Base-by-base conservation (phyloP, 1,140 invertebrate genomes). In the Tetramorium parvispinum region DNA sequence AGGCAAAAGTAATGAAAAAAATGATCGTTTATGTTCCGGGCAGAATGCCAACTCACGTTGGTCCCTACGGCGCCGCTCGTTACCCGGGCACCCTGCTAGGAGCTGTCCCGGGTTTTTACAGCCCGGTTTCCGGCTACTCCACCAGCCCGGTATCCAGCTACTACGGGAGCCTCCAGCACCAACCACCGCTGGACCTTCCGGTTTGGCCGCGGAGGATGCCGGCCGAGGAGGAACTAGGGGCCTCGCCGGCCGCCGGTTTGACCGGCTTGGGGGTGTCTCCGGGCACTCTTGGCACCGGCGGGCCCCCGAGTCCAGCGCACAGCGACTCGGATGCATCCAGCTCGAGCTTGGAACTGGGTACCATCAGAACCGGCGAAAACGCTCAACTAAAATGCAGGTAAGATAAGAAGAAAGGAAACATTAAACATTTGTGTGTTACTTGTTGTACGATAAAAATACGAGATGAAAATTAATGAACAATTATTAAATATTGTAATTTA, bases 21-120 rank as follows among this genome's bases (percentile, higher is more conserved):
- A 95, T 95, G 95, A 95, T 95, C 91, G 92, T 95, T 94, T 95
- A 95, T 92, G 94, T 95, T 89, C 94, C 95, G 88, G 94, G 94
- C 92, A 95, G 95, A 94, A 95, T 95, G 95, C 95, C 95, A 92
- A 94, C 81, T 89, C 93, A 94, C 90, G 91, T 94, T 88, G 91
- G 93, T 79, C 92, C 92, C 61, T 95, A 94, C 90, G 94, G 93
- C 82, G 91, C 91, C 63, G 93, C 93, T 93, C 94, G 93, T 91
- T 94, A 94, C 85, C 92, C 93, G 91, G 91, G 93, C 92, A 93
- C 90, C 88, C 78, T 95, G 91, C 89, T 94, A 87, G 89, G 91
- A 66, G 75, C 83, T 53, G 86, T 90, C 65, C 92, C 93, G 89
- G 92, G 92, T 79, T 94, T 93, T 79, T 95, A 94, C 88, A 93